Conservation (phyloP, 2,797 vertebrate species). For the Ataeniobius toweri region DNA sequence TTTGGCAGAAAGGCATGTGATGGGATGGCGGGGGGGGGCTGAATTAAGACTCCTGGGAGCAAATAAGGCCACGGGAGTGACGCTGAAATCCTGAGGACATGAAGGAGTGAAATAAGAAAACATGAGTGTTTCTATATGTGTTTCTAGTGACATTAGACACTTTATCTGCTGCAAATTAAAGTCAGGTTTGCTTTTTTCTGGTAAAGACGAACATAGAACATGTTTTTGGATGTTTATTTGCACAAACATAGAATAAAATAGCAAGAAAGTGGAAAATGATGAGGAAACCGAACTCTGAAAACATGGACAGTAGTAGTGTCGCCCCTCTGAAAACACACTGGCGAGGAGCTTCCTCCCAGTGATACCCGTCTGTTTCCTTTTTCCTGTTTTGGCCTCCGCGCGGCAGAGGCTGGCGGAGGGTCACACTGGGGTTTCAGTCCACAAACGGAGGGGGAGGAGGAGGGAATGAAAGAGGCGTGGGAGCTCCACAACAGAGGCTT, state of each 20-base stretch:
- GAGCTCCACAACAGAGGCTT: slow-evolving; percentile 61
- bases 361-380: slow-evolving; percentile 77
- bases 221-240: too few species aligned
- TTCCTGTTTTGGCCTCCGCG: slow-evolving; percentile 70
- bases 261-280: neutral
- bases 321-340: slow-evolving; percentile 14
- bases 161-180: neutral
- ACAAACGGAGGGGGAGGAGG: slow-evolving; percentile 47
- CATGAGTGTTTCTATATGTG: neutral
- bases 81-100: neutral
- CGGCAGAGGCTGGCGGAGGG: slow-evolving; percentile 58
- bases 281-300: neutral
- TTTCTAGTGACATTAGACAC: neutral
- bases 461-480: slow-evolving; percentile 56
- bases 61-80: slow-evolving; percentile 10
- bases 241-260: neutral
- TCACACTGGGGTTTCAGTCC: slow-evolving; percentile 72
- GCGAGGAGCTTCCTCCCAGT: slow-evolving; percentile 55
- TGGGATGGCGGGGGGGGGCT: neutral
- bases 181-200: neutral
- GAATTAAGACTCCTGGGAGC: neutral
- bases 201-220: neutral
- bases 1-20: slow-evolving; percentile 2
- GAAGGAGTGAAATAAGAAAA: slow-evolving; percentile 8
- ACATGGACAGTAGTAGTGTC: neutral